Evolutionary conservation across 2,888 invertebrate species (phyloP).

Genomic region (Tuta absoluta): DNA sequence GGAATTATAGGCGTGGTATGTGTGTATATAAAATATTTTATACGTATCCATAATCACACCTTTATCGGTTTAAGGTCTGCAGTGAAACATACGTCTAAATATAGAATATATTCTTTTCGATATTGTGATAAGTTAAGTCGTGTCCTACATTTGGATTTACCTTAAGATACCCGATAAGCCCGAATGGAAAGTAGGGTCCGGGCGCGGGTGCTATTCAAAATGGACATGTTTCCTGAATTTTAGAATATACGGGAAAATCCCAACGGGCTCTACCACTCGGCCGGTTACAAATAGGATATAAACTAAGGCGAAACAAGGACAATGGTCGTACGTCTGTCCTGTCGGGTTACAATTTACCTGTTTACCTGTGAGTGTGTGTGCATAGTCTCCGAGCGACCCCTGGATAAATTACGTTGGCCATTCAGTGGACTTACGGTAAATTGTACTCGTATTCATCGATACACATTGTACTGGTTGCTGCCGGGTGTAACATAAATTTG

Average conservation of each 20-base stretch:
- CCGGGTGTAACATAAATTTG: neutral
- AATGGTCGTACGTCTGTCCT: constrained; percentile 16
- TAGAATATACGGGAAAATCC: constrained; percentile 37
- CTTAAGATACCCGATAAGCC: constrained; percentile 34
- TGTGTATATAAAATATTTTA: no score
- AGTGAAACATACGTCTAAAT: no score
- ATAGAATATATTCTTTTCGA: neutral
- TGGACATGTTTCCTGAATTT: constrained; percentile 40
- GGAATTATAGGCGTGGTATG: no score
- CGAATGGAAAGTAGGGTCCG: constrained; percentile 38
- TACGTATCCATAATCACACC: no score
- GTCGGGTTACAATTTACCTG: constrained; percentile 11
- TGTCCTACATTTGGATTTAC: constrained; percentile 32
- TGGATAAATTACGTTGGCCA: constrained; percentile 4
- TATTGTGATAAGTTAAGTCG: constrained; percentile 9
- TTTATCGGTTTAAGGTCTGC: no score
- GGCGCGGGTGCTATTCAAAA: constrained; percentile 45
- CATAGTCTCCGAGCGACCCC: neutral
- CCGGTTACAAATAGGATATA: constrained; percentile 24
- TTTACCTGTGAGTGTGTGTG: constrained; percentile 11
- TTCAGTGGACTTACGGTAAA: constrained; percentile 7
- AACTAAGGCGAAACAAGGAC: constrained; percentile 23
- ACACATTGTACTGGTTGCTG: neutral
- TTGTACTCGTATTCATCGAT: constrained; percentile 9
- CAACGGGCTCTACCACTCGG: constrained; percentile 37